Base-by-base conservation (phyloP, 1,140 invertebrate species). In the Hycleus phaleratus region DNA sequence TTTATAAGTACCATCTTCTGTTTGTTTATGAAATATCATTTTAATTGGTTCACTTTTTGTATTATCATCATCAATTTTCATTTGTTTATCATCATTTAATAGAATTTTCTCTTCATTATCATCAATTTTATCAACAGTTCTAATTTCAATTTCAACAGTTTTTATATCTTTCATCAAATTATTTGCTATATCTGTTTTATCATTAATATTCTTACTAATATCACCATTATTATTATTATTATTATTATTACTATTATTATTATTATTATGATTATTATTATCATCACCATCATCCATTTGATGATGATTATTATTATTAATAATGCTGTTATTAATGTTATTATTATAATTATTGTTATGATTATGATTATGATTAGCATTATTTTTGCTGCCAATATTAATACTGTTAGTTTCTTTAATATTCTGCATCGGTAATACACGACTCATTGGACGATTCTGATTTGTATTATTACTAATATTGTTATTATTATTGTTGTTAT, bases 391-490 rank as follows among this genome's bases (percentile, higher is more conserved):
- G 44, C 45, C 45, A 32, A 9, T 49, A 11, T 26, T 48, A 32
- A 10, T 48, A 43, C 49, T 55, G 70, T 73, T 26, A 61, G 55
- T 38, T 18, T 72, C 53, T 55, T 64, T 59, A 66, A 71, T 66
- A 8, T 79, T 78, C 61, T 85, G 85, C 78, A 89, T 85, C 0
- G 86, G 86, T 32, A 88, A 63, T 9, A 89, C 86, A 52, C 86
- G 78, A 68, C 86, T 89, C 77, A 87, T 88, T 11, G 86, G 86
- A 53, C 85, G 73, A 66, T 76, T 69, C 26, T 76, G 69, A 62
- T 74, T 72, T 56, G 50, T 64, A 66, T 47, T 70, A 32, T 32
- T 32, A 32, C 1, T 32, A 32, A 0, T 32, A 32, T 3, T 32
- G 1, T 5, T 32, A 3, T 32, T 32, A 32, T 32, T 32, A 32